phyloP scores from a whole-genome alignment of 1,140 invertebrate genomes.

The Pentalonia nigronervosa region DNA sequence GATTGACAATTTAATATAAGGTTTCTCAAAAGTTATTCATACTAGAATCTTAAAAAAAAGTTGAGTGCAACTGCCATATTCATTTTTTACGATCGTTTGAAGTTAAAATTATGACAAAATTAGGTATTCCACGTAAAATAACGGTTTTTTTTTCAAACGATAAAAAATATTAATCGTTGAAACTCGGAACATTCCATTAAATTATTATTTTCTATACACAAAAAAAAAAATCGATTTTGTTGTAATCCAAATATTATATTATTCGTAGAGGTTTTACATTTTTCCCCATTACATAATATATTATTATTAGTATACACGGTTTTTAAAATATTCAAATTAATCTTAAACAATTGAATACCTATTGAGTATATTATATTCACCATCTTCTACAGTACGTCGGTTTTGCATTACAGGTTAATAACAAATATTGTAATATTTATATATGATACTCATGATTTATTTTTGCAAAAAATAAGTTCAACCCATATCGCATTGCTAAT shows the following conservation, averaged over 20 bases:
- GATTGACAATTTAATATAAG: neutral
- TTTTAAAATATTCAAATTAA: neutral
- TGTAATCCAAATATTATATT: neutral
- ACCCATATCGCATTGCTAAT: neutral
- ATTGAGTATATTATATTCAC: neutral
- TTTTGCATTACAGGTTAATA: neutral
- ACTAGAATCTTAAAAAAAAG: neutral
- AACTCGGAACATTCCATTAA: no score
- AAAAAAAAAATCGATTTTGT: no score
- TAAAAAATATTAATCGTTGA: neutral
- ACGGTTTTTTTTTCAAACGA: neutral
- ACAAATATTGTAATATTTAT: no score
- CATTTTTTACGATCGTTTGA: neutral
- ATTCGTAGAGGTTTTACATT: neutral
- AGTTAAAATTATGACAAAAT: neutral
- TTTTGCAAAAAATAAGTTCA: neutral
- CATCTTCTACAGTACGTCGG: neutral
- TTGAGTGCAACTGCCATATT: neutral
- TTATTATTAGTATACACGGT: neutral
- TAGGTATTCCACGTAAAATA: neutral
- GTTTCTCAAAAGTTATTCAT: neutral
- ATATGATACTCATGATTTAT: neutral
- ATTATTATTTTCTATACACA: no score
- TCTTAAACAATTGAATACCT: neutral
- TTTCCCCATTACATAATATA: no score